phyloP scores from a whole-genome alignment of 2,113 vertebrate genomes.

The Passer domesticus region DNA sequence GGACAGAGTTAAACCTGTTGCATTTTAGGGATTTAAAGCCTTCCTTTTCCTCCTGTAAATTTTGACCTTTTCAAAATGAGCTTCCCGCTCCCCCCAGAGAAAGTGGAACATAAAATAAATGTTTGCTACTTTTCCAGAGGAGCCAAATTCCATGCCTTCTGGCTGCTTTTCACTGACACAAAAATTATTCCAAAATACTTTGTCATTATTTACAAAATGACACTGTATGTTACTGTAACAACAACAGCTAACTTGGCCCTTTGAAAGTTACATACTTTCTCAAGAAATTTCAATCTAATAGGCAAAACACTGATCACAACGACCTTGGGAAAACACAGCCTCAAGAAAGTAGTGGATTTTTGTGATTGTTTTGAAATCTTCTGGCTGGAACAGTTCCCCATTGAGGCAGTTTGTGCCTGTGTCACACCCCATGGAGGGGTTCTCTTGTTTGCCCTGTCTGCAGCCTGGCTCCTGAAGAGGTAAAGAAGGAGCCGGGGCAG shows the following conservation, averaged over 20 bases:
- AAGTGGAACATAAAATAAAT: neutral
- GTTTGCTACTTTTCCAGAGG: neutral
- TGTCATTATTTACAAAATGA: neutral
- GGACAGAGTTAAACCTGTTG: neutral
- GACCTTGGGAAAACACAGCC: neutral
- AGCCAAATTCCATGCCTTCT: neutral
- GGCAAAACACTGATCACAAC: neutral
- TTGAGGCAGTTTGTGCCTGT: neutral
- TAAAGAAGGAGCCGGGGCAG: neutral
- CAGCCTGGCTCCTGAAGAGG: neutral
- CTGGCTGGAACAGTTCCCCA: neutral
- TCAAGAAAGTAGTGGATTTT: neutral
- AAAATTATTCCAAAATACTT: neutral
- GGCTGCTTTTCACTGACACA: neutral
- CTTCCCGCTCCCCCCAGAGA: rapidly evolving
- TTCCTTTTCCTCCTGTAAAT: neutral
- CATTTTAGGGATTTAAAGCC: neutral
- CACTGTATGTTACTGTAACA: neutral
- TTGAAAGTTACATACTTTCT: neutral
- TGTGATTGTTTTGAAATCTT: neutral
- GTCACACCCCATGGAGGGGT: neutral
- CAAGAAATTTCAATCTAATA: neutral
- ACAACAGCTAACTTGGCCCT: neutral
- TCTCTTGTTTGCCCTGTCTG: neutral
- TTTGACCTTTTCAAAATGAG: neutral